Evolutionary conservation across 2,888 invertebrate genomes (phyloP).

Genomic region (Oegoconia quadripuncta): DNA sequence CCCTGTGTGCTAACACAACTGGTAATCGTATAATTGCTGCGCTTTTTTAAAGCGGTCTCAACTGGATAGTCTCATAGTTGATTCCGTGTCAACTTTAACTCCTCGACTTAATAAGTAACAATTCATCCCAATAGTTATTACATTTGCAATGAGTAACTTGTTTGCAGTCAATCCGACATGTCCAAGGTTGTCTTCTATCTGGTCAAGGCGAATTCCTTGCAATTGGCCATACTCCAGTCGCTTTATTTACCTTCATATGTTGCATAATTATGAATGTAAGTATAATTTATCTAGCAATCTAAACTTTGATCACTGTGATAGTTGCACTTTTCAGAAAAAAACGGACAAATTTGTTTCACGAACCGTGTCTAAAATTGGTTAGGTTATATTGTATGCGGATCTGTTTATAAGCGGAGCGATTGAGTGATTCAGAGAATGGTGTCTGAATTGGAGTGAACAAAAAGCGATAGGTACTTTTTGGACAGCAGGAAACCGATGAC

Average conservation of each 20-base stretch:
- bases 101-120: neutral
- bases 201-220: slow-evolving; percentile 60
- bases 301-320: too few relatives aligned
- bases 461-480: slow-evolving; percentile 42
- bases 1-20: slow-evolving; percentile 24
- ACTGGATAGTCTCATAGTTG: slow-evolving; percentile 13
- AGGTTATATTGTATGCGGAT: slow-evolving; percentile 36
- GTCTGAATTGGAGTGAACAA: slow-evolving; percentile 39
- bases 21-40: slow-evolving; percentile 13
- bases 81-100: slow-evolving; percentile 5
- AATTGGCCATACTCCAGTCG: slow-evolving; percentile 43
- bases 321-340: too few relatives aligned
- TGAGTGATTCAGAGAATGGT: slow-evolving; percentile 55
- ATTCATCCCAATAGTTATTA: neutral
- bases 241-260: slow-evolving; percentile 25
- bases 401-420: slow-evolving; percentile 52
- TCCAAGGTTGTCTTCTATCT: slow-evolving; percentile 59
- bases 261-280: slow-evolving; percentile 10
- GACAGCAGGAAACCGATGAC: slow-evolving; percentile 53
- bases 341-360: slow-evolving; percentile 25
- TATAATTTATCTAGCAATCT: slow-evolving; percentile 23
- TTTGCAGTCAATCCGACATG: slow-evolving; percentile 49
- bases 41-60: slow-evolving; percentile 9
- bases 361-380: slow-evolving; percentile 41
- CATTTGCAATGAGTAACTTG: slow-evolving; percentile 29